A percentile compares a stretch with the other conserved stretches of the same genome.
Conservation (phyloP, 2,888 invertebrate species). For the Neoaliturus tenellus region DNA sequence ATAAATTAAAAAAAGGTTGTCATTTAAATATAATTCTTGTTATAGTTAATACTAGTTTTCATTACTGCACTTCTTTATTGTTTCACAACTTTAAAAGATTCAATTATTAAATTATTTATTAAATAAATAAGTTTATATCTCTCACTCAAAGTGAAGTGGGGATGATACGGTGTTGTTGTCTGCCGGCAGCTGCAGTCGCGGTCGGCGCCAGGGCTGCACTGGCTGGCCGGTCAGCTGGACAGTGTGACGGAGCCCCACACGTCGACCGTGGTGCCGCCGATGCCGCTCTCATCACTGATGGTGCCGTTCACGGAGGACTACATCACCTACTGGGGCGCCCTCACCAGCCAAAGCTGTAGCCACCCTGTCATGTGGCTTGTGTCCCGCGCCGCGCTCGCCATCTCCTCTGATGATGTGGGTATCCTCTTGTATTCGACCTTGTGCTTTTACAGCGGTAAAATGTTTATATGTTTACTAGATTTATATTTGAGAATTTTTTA, state of each 20-base stretch:
- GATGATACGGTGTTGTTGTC: not conserved
- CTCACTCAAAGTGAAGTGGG: not conserved
- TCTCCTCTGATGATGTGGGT: constrained; percentile 77
- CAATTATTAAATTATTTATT: too few species aligned
- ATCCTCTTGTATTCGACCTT: too few species aligned
- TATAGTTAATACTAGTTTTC: too few species aligned
- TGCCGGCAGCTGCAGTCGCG: not conserved
- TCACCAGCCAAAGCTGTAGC: constrained; percentile 73
- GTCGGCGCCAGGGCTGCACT: constrained; percentile 1
- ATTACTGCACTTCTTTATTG: too few species aligned
- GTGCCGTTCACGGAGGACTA: constrained; percentile 79
- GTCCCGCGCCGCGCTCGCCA: constrained; percentile 76
- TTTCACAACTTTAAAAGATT: too few species aligned
- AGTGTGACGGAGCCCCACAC: constrained; percentile 75
- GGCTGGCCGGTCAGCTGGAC: constrained; percentile 69
- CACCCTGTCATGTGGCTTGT: constrained; percentile 78
- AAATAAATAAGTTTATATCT: not conserved
- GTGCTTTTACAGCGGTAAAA: too few species aligned
- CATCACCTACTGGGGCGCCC: constrained; percentile 79
- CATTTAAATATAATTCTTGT: too few species aligned
- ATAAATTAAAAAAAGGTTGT: too few species aligned
- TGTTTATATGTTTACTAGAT: too few species aligned
- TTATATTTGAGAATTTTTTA: too few species aligned
- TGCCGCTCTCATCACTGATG: constrained; percentile 74
- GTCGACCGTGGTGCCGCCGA: constrained; percentile 74